These are phyloP conservation scores for Capitella teleta DNA, from an alignment of 1,140 invertebrate genomes.

Conservation along the genomic window DNA sequence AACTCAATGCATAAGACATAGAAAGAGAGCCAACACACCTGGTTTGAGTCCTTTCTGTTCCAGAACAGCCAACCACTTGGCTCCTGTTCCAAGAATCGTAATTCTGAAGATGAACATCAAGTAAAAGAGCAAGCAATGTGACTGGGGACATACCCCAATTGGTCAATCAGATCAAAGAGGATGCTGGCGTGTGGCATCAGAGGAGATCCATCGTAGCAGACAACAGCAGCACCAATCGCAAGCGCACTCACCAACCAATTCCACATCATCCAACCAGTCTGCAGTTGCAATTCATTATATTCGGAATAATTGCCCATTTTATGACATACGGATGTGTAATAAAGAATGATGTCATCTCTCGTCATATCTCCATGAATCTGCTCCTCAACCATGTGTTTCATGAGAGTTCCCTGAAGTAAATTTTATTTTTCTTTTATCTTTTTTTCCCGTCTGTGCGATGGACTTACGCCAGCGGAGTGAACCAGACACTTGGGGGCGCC, in stretches of 20 bases:
- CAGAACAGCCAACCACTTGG: slow-evolving; percentile 49
- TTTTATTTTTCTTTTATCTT: background rate
- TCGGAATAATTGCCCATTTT: no score
- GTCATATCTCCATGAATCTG: slow-evolving; percentile 46
- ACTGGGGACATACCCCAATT: slow-evolving; percentile 31
- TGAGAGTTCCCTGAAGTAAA: slow-evolving; percentile 45
- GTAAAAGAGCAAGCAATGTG: background rate
- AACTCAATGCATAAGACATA: no score
- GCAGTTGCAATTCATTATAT: no score
- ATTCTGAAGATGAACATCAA: slow-evolving; percentile 36
- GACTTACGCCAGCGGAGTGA: slow-evolving; percentile 50
- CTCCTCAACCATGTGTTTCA: slow-evolving; percentile 53
- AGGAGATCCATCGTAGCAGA: slow-evolving; percentile 53
- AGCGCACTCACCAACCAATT: slow-evolving; percentile 46
- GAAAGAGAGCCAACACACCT: slow-evolving; percentile 20
- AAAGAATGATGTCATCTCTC: slow-evolving; percentile 47
- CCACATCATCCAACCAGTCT: slow-evolving; percentile 58
- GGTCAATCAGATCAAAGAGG: slow-evolving; percentile 49
- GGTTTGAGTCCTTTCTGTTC: slow-evolving; percentile 42
- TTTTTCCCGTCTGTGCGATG: background rate
- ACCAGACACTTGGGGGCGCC: slow-evolving; percentile 54
- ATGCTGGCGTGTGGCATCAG: slow-evolving; percentile 43
- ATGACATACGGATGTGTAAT: slow-evolving; percentile 49
- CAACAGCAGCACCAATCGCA: slow-evolving; percentile 45
- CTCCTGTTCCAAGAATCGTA: slow-evolving; percentile 50